phyloP scores from a whole-genome alignment of 2,888 invertebrate genomes.

The Nowickia ferox region DNA sequence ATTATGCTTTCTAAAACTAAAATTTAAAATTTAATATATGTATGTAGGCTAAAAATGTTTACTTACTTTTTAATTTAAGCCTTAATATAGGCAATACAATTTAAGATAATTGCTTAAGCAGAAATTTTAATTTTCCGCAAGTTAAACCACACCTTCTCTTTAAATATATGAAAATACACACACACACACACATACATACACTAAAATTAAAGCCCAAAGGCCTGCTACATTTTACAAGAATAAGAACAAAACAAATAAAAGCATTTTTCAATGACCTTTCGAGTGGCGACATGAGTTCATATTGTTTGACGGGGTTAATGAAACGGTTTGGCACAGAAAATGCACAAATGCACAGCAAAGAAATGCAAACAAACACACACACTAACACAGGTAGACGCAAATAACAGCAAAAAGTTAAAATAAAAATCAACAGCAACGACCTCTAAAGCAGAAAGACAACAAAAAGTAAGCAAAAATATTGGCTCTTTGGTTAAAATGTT shows the following conservation, averaged over 20 bases:
- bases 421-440: constrained; percentile 61
- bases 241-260: constrained; percentile 20
- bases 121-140: not conserved
- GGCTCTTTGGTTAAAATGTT: constrained; percentile 25
- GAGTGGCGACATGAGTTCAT: constrained; percentile 69
- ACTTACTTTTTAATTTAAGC: not conserved
- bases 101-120: not conserved
- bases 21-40: too few species aligned
- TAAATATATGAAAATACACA: not conserved
- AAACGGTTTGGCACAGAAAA: constrained; percentile 82
- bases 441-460: constrained; percentile 61
- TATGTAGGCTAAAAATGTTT: too few species aligned
- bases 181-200: not conserved
- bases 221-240: constrained; percentile 18
- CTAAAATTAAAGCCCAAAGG: constrained; percentile 51
- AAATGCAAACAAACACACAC: constrained; percentile 5
- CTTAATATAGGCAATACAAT: constrained; percentile 14
- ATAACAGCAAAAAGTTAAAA: constrained; percentile 33
- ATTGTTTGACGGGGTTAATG: constrained; percentile 80
- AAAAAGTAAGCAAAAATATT: constrained; percentile 10
- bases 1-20: too few species aligned
- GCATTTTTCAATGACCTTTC: constrained; percentile 66
- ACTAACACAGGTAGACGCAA: constrained; percentile 41
- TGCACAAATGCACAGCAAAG: constrained; percentile 71
- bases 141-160: constrained; percentile 17